Percentiles rank a stretch among this genome's conserved stretches.
phyloP scores from a whole-genome alignment of 2,888 invertebrate genomes.

The Glyphotaelius pellucidus region DNA sequence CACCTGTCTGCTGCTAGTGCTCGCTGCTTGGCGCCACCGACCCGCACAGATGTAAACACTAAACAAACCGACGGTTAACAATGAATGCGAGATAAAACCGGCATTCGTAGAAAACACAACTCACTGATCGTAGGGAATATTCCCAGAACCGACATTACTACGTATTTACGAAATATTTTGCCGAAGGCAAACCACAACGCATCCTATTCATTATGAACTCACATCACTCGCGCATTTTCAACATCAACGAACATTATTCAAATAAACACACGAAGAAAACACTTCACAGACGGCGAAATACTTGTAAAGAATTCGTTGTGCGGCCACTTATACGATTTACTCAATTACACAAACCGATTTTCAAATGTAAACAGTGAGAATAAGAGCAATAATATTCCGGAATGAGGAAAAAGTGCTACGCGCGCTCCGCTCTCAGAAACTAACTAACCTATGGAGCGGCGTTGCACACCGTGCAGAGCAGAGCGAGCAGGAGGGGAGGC shows the following conservation, averaged over 20 bases:
- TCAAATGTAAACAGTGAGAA: constrained; percentile 60
- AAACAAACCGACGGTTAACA: constrained; percentile 50
- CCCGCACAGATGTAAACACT: constrained; percentile 56
- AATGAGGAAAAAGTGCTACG: constrained; percentile 60
- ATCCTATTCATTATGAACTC: constrained; percentile 52
- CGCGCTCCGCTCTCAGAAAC: constrained; percentile 57
- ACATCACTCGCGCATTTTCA: constrained; percentile 54
- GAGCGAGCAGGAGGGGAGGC: constrained; percentile 6
- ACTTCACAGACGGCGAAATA: constrained; percentile 43
- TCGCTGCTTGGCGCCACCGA: constrained; percentile 58
- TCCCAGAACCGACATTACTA: constrained; percentile 9
- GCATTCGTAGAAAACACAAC: not conserved
- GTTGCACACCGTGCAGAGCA: constrained; percentile 53
- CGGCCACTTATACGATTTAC: constrained; percentile 70
- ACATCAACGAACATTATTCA: constrained; percentile 64
- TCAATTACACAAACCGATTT: constrained; percentile 68
- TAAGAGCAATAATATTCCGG: constrained; percentile 46
- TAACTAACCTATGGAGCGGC: constrained; percentile 58
- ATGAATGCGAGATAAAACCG: constrained; percentile 35
- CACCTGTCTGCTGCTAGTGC: constrained; percentile 60
- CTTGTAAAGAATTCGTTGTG: not conserved
- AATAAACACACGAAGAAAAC: constrained; percentile 55
- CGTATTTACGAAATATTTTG: not conserved
- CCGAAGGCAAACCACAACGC: constrained; percentile 48
- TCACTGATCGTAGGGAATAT: not conserved